Percentiles rank a stretch among this genome's conserved stretches.
phyloP scores from a whole-genome alignment of 1,140 invertebrate genomes.

The Magallana gigas region DNA sequence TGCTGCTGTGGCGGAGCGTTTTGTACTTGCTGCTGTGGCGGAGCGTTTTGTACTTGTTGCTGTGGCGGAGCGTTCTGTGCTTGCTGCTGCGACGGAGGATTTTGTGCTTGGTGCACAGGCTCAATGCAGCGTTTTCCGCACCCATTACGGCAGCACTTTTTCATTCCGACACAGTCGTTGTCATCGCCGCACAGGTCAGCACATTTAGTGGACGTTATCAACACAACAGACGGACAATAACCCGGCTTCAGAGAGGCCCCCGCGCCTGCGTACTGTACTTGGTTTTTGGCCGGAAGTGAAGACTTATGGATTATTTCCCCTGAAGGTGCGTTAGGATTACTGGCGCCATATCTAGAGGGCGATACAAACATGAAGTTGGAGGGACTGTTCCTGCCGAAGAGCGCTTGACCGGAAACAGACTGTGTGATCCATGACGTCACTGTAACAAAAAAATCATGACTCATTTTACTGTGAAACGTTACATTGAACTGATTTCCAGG shows the following conservation, averaged over 20 bases:
- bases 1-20: not conserved
- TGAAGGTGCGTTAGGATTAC: not conserved
- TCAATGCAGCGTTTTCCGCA: not conserved
- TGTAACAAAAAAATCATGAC: not conserved
- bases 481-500: too few relatives aligned
- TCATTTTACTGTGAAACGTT: too few relatives aligned
- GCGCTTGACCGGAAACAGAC: not conserved
- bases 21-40: not conserved
- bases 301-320: not conserved
- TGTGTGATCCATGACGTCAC: not conserved
- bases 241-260: not conserved
- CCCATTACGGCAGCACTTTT: not conserved
- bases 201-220: constrained; percentile 3
- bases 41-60: not conserved
- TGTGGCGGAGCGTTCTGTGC: not conserved
- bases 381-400: not conserved
- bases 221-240: not conserved
- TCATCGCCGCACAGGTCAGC: not conserved
- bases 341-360: not conserved
- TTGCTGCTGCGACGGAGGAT: too few relatives aligned
- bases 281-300: not conserved
- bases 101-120: not conserved
- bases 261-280: not conserved
- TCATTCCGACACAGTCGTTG: not conserved
- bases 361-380: not conserved